These are phyloP conservation scores for Zeus faber DNA, from an alignment of 2,113 vertebrate genomes.

Conservation along the genomic window DNA sequence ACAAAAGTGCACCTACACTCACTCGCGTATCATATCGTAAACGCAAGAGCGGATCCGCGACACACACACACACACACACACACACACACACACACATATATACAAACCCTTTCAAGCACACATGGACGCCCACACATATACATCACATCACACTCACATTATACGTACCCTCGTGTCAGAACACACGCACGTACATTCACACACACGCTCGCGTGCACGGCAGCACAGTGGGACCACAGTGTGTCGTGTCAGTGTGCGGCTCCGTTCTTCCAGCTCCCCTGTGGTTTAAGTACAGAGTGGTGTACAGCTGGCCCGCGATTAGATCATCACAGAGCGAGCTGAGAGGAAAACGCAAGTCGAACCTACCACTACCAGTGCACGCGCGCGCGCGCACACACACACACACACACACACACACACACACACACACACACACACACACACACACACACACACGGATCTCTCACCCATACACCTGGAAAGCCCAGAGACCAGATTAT, in stretches of 20 bases:
- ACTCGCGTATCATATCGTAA: no score
- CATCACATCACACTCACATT: not conserved
- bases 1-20: no score
- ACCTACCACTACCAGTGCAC: no score
- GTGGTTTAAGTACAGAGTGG: conserved; percentile 62
- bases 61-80: conserved; percentile 12
- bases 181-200: conserved; percentile 8
- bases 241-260: conserved; percentile 61
- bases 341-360: no score
- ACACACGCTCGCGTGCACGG: not conserved
- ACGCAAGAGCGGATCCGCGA: not conserved
- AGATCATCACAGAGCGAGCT: conserved; percentile 55
- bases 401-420: no score
- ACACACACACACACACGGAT: not conserved
- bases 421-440: conserved; percentile 23
- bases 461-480: conserved; percentile 38
- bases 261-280: conserved; percentile 64
- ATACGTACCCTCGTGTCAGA: not conserved
- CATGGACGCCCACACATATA: not conserved
- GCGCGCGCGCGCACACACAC: no score
- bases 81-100: conserved; percentile 9
- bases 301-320: conserved; percentile 68
- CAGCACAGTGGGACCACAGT: conserved; percentile 53
- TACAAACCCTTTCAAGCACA: not conserved
- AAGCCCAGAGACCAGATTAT: conserved; percentile 28